Percentiles rank a stretch among this genome's conserved stretches.
Conservation (phyloP, 2,888 invertebrate genomes). For the Xestia c-nigrum region DNA sequence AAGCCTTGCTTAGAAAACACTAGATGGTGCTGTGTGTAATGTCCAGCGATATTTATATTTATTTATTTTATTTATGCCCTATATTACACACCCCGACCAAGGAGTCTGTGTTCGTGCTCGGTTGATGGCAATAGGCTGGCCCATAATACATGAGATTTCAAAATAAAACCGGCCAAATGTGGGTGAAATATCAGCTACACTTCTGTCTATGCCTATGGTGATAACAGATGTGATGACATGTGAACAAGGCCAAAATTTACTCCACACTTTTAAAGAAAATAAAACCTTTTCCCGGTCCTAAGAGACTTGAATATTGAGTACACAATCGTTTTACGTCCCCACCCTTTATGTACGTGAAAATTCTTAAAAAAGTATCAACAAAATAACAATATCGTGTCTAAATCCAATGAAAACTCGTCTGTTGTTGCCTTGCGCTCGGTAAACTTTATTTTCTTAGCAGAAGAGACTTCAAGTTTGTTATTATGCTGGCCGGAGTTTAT, state of each 20-base stretch:
- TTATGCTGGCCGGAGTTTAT: constrained; percentile 61
- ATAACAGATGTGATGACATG: no score
- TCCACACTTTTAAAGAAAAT: background rate
- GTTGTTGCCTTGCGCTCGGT: constrained; percentile 35
- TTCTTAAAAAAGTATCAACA: constrained; percentile 30
- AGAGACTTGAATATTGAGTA: background rate
- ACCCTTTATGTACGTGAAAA: constrained; percentile 17
- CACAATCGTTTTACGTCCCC: constrained; percentile 12
- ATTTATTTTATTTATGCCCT: no score
- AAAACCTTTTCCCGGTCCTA: background rate
- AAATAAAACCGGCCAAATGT: no score
- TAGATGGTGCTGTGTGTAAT: no score
- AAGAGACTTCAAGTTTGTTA: constrained; percentile 58
- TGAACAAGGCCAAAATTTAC: background rate
- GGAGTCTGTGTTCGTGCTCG: no score
- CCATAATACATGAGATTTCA: no score
- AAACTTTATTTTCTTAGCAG: constrained; percentile 65
- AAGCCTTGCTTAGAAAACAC: no score
- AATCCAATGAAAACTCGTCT: constrained; percentile 61
- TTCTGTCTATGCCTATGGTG: no score
- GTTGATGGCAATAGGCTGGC: no score
- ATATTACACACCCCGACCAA: no score
- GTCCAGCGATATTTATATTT: no score
- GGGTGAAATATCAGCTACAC: no score
- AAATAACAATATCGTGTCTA: constrained; percentile 58